phyloP scores from a whole-genome alignment of 2,888 invertebrate species.

The Parapristionchus giblindavisi region DNA sequence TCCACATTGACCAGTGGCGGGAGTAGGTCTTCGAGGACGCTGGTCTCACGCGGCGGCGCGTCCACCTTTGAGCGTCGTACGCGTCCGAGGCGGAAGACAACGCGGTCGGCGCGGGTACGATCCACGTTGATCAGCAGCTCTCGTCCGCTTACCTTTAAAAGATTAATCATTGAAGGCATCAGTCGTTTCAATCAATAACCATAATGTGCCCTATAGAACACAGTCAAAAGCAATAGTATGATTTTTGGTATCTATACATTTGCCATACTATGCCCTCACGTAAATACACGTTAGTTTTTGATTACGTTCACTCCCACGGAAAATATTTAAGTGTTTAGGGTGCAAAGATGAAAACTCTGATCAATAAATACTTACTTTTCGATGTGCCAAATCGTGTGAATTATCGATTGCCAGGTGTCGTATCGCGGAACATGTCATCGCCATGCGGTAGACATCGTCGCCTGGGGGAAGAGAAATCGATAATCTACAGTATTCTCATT shows the following conservation, averaged over 20 bases:
- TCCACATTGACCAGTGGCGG: conserved; percentile 25
- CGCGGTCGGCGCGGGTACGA: conserved; percentile 11
- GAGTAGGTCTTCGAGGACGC: conserved; percentile 2
- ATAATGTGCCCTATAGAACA: too few species aligned
- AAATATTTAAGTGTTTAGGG: too few species aligned
- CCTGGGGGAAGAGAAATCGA: too few species aligned
- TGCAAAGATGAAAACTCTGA: too few species aligned
- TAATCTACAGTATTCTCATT: neutral
- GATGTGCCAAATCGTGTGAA: neutral
- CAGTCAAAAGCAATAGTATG: too few species aligned
- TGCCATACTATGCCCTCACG: too few species aligned
- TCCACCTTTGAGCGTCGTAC: conserved; percentile 22
- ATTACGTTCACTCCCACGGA: too few species aligned
- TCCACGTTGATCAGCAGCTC: conserved; percentile 21
- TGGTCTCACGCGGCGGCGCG: neutral
- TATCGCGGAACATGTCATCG: conserved; percentile 26
- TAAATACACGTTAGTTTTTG: too few species aligned
- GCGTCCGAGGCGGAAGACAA: conserved; percentile 11
- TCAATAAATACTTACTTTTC: too few species aligned
- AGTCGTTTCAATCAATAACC: too few species aligned
- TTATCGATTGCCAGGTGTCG: conserved; percentile 19
- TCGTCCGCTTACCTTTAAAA: neutral
- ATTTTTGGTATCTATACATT: too few species aligned
- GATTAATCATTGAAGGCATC: too few species aligned
- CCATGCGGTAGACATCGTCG: conserved; percentile 33